Conservation (phyloP, 2,113 vertebrate species). For the Semicossyphus pulcher region DNA sequence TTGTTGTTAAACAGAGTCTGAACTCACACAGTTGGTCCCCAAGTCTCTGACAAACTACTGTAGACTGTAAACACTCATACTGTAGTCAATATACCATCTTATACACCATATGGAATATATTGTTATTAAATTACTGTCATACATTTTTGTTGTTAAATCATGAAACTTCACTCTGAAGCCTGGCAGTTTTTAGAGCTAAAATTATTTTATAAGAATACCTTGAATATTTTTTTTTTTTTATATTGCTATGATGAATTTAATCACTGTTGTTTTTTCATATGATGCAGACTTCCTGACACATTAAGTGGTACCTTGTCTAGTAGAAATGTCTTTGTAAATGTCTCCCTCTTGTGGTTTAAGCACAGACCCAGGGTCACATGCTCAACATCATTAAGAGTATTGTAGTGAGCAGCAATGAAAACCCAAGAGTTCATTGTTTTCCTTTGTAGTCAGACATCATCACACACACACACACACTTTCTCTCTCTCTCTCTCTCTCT, state of each 20-base stretch:
- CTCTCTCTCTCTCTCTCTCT: no score
- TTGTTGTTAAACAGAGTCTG: constrained; percentile 32
- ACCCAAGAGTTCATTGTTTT: no score
- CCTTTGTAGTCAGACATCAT: no score
- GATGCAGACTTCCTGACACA: not conserved
- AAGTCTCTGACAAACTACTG: constrained; percentile 19
- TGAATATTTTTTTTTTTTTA: no score
- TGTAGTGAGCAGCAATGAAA: no score
- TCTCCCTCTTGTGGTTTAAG: constrained; percentile 69
- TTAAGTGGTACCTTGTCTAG: not conserved
- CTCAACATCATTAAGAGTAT: not conserved
- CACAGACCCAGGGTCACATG: not conserved
- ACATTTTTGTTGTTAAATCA: not conserved
- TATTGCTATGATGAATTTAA: not conserved
- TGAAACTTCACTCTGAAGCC: not conserved
- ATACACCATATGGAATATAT: not conserved
- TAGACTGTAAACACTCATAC: not conserved
- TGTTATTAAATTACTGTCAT: not conserved
- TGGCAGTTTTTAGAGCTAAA: not conserved
- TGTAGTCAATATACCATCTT: not conserved
- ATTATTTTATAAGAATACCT: no score
- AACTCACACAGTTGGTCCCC: constrained; percentile 50
- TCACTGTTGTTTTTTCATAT: not conserved
- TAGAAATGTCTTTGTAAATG: constrained; percentile 54
- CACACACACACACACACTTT: no score